These are phyloP conservation scores for Syngnathus floridae DNA, from an alignment of 2,113 vertebrate species.

Conservation along the genomic window DNA sequence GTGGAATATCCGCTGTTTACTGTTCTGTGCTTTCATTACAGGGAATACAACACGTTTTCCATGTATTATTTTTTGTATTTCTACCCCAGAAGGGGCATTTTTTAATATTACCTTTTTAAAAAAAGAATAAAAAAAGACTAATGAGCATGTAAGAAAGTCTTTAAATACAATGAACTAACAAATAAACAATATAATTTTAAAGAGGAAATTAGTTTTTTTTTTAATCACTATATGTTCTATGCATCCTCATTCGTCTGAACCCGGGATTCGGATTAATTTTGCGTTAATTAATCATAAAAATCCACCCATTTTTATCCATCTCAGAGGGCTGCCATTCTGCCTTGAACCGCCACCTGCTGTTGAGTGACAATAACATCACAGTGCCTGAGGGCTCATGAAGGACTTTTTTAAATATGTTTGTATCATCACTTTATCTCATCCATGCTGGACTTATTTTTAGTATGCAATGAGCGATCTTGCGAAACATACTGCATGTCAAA, in stretches of 20 bases:
- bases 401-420: background rate
- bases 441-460: background rate
- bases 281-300: too few species aligned
- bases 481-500: background rate
- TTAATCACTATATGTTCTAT: too few species aligned
- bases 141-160: background rate
- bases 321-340: too few species aligned
- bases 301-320: too few species aligned
- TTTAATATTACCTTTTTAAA: background rate
- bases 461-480: background rate
- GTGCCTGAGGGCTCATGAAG: too few species aligned
- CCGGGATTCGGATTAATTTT: too few species aligned
- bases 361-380: too few species aligned
- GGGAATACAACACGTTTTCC: slow-evolving; percentile 14
- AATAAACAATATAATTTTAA: background rate
- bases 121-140: too few species aligned
- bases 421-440: background rate
- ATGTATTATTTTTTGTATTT: slow-evolving; percentile 5
- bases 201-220: too few species aligned
- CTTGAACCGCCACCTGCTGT: too few species aligned
- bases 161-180: background rate
- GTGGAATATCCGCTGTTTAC: background rate
- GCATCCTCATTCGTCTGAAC: too few species aligned
- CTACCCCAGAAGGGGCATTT: slow-evolving; percentile 8
- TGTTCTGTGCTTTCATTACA: slow-evolving; percentile 33